Conservation (phyloP, 1,140 invertebrate species). For the Amyelois transitella region DNA sequence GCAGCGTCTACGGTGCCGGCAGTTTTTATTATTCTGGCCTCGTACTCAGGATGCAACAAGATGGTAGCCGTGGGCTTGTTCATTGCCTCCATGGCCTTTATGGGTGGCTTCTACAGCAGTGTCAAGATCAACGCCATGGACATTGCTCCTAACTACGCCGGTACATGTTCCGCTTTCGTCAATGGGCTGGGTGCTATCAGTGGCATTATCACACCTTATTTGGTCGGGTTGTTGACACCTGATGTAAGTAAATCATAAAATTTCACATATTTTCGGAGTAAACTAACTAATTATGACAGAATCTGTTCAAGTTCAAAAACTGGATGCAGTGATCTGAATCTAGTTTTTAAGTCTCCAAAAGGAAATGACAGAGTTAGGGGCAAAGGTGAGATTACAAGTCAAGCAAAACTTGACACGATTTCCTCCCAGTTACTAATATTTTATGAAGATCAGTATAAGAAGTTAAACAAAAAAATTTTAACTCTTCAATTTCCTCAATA, state of each 20-base stretch:
- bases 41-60: slow-evolving; percentile 85
- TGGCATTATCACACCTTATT: slow-evolving; percentile 83
- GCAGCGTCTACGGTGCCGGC: slow-evolving; percentile 82
- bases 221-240: slow-evolving; percentile 83
- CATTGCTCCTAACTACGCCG: slow-evolving; percentile 88
- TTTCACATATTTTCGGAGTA: not conserved
- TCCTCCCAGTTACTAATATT: too few relatives aligned
- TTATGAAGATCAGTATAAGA: too few relatives aligned
- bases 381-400: too few relatives aligned
- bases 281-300: too few relatives aligned
- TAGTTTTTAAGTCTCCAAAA: too few relatives aligned
- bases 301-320: too few relatives aligned
- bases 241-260: slow-evolving; percentile 73
- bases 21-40: slow-evolving; percentile 85
- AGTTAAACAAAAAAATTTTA: not conserved
- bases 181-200: slow-evolving; percentile 89
- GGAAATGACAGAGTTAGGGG: too few relatives aligned
- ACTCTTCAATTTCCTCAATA: not conserved
- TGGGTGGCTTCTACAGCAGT: slow-evolving; percentile 84
- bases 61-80: slow-evolving; percentile 78
- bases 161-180: slow-evolving; percentile 88
- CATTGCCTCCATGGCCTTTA: slow-evolving; percentile 82
- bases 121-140: slow-evolving; percentile 89
- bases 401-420: too few relatives aligned
- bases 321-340: too few relatives aligned